Evolutionary conservation across 2,888 invertebrate species (phyloP).

Genomic region (Protonemura montana): DNA sequence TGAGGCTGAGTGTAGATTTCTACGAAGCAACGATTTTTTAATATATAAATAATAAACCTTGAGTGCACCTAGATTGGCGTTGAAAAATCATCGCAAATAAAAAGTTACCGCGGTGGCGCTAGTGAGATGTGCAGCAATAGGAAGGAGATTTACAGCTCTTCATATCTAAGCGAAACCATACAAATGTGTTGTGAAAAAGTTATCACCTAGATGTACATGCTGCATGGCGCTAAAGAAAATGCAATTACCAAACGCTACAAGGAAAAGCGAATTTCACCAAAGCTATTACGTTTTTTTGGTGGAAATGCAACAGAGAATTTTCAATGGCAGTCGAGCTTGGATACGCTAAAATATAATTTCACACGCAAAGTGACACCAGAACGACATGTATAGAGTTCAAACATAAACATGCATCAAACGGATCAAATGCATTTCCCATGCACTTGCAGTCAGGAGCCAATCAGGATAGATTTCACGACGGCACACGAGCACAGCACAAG

Average conservation of each 20-base stretch:
- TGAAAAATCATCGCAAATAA: not conserved
- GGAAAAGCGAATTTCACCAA: not conserved
- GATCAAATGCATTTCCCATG: slow-evolving; percentile 12
- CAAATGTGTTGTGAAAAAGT: not conserved
- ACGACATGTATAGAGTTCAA: not conserved
- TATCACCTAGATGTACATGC: not conserved
- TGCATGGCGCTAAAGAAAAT: not conserved
- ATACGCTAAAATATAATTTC: not conserved
- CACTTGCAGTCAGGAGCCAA: not conserved
- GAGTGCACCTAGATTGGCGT: not conserved
- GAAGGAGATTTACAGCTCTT: not conserved
- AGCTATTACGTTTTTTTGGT: not conserved
- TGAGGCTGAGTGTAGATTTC: not conserved
- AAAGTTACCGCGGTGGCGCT: not conserved
- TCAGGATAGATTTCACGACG: not conserved
- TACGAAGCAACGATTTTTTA: not conserved
- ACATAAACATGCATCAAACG: not conserved
- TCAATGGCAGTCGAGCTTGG: not conserved
- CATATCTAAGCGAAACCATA: not conserved
- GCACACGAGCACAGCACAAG: not conserved
- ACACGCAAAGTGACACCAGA: not conserved
- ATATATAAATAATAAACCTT: not conserved
- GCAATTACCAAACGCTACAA: not conserved
- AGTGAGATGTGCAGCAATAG: not conserved
- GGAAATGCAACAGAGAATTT: not conserved